Conservation (phyloP, 2,888 invertebrate species). For the Parthenolecanium corni region DNA sequence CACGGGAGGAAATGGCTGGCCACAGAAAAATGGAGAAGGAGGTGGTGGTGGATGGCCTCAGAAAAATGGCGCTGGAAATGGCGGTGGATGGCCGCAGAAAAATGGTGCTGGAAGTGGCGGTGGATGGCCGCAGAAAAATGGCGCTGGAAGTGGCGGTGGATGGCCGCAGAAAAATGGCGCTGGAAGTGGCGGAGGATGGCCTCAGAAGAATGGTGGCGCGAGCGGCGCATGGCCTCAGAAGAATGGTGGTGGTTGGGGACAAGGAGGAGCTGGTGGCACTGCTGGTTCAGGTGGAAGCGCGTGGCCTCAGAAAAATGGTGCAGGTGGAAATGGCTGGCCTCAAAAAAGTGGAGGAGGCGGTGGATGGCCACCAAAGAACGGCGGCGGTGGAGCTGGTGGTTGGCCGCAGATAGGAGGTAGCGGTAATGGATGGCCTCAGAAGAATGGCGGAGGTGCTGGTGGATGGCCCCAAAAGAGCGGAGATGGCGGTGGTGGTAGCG, state of each 20-base stretch:
- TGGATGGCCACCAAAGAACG: neutral
- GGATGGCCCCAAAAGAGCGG: neutral
- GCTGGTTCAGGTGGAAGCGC: neutral
- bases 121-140: constrained; percentile 1
- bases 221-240: neutral
- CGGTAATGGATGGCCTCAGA: neutral
- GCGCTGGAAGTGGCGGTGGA: neutral
- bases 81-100: neutral
- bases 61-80: neutral
- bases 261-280: too few species aligned
- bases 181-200: neutral
- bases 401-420: neutral
- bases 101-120: neutral
- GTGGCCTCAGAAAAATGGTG: neutral
- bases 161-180: neutral
- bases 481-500: neutral
- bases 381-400: neutral
- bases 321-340: neutral
- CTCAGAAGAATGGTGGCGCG: neutral
- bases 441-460: neutral
- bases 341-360: neutral
- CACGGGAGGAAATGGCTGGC: neutral
- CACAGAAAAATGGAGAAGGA: neutral
- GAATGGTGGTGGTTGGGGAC: too few species aligned
- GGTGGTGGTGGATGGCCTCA: constrained; percentile 2